These are phyloP conservation scores for Rhaphigaster nebulosa DNA, from an alignment of 2,888 invertebrate genomes.

Conservation along the genomic window DNA sequence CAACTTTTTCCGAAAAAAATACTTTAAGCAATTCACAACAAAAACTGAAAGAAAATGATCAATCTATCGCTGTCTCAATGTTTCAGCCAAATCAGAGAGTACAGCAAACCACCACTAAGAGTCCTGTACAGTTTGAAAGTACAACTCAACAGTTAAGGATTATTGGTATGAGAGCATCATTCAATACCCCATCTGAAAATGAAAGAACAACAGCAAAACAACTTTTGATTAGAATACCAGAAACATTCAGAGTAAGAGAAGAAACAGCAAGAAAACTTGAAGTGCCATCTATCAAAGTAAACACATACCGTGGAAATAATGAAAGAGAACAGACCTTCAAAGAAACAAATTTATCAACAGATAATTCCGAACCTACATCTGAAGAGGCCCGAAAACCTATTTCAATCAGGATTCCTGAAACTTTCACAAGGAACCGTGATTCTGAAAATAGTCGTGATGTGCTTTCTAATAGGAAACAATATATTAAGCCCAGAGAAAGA, in stretches of 20 bases:
- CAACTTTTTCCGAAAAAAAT: background rate
- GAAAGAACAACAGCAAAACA: constrained; percentile 41
- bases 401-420: constrained; percentile 50
- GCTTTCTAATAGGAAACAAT: background rate
- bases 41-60: background rate
- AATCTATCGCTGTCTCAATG: background rate
- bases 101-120: background rate
- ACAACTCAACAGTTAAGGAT: constrained; percentile 15
- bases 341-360: background rate
- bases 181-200: background rate
- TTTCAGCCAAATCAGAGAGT: background rate
- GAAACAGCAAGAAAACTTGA: background rate
- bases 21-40: background rate
- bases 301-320: background rate
- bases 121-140: background rate
- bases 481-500: constrained; percentile 31
- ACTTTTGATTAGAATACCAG: constrained; percentile 52
- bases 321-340: background rate
- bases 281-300: background rate
- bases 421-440: background rate
- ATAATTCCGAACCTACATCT: constrained; percentile 44
- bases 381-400: constrained; percentile 55
- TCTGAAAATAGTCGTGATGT: background rate
- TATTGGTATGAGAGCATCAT: background rate
- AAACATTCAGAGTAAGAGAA: constrained; percentile 24